Conservation (phyloP, 2,888 invertebrate species). For the Ectemnius continuus region DNA sequence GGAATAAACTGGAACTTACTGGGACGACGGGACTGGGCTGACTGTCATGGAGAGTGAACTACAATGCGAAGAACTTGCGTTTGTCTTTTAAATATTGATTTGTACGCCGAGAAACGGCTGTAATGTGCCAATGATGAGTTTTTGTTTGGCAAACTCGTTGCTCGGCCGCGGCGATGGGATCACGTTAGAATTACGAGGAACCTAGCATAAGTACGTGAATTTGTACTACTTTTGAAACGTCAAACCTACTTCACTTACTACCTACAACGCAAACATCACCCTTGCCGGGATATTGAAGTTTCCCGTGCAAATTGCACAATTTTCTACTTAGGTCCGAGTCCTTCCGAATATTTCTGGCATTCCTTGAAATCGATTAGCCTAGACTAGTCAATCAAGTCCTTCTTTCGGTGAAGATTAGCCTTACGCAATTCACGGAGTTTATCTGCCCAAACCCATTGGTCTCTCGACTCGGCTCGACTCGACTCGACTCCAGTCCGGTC, state of each 20-base stretch:
- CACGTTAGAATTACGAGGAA: constrained; percentile 60
- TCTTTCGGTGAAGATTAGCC: too few species aligned
- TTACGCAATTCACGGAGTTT: too few species aligned
- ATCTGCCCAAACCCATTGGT: too few species aligned
- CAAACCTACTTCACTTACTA: constrained; percentile 54
- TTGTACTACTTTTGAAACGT: constrained; percentile 55
- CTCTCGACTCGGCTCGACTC: too few species aligned
- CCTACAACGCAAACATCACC: constrained; percentile 60
- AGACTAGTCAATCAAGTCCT: too few species aligned
- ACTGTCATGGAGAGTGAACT: constrained; percentile 65
- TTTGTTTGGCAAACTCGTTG: constrained; percentile 30
- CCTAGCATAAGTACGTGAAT: constrained; percentile 64
- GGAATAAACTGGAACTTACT: too few species aligned
- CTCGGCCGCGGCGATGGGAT: constrained; percentile 42
- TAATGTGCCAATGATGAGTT: constrained; percentile 55
- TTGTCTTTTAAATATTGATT: constrained; percentile 72
- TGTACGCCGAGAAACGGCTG: constrained; percentile 50
- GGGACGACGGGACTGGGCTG: too few species aligned
- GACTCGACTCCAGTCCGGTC: too few species aligned
- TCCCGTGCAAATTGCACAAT: constrained; percentile 34
- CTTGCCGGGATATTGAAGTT: constrained; percentile 55
- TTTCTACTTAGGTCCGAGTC: constrained; percentile 9
- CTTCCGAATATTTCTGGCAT: too few species aligned
- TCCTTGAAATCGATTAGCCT: too few species aligned
- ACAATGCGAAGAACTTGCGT: constrained; percentile 65